Conservation (phyloP, 1,140 invertebrate species). For the Liolophura sinensis region DNA sequence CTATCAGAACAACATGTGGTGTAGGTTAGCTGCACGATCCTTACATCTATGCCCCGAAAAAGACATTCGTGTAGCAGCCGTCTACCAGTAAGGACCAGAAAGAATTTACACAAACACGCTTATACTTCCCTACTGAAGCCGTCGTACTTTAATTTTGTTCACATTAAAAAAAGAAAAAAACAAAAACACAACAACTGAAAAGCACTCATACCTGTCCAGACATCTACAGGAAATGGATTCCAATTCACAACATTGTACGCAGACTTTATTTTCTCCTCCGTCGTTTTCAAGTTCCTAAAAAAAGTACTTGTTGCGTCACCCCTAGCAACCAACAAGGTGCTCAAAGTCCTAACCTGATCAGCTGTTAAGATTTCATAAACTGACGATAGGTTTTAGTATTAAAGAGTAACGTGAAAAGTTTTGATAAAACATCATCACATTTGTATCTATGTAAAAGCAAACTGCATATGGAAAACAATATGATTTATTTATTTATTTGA, state of each 20-base stretch:
- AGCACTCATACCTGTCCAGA: conserved; percentile 41
- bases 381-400: too few relatives aligned
- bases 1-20: too few relatives aligned
- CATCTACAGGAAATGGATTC: conserved; percentile 48
- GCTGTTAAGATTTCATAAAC: neutral
- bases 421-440: conserved; percentile 6
- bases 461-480: neutral
- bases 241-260: conserved; percentile 42
- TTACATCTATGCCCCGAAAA: too few relatives aligned
- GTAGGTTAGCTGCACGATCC: too few relatives aligned
- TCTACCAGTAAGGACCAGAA: too few relatives aligned
- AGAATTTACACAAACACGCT: neutral
- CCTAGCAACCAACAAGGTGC: conserved; percentile 37
- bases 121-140: neutral
- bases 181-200: neutral
- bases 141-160: neutral
- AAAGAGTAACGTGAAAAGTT: too few relatives aligned
- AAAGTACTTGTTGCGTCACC: conserved; percentile 35
- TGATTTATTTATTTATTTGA: neutral
- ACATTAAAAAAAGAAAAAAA: neutral
- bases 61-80: too few relatives aligned
- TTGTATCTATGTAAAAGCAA: neutral
- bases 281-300: conserved; percentile 17
- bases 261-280: conserved; percentile 34
- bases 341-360: conserved; percentile 31